These are phyloP conservation scores for Epinephelus coioides DNA, from an alignment of 2,797 vertebrate species.

Conservation along the genomic window DNA sequence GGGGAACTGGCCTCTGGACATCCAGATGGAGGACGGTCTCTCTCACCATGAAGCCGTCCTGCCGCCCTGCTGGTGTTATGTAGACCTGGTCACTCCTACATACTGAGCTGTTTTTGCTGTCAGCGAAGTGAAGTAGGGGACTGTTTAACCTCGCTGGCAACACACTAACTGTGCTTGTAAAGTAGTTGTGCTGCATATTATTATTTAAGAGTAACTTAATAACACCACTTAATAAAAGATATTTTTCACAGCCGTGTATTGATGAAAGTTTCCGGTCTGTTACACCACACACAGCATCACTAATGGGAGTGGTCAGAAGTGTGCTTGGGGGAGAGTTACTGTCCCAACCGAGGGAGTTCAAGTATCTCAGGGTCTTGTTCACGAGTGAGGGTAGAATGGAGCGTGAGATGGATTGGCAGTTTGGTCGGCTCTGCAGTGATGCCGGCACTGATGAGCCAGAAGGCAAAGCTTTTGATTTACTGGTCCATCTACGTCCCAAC, in stretches of 20 bases:
- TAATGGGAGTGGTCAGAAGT: too few relatives aligned
- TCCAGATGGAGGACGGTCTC: conserved; percentile 35
- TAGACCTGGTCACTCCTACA: conserved; percentile 35
- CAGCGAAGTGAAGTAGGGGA: conserved; percentile 6
- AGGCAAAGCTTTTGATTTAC: too few relatives aligned
- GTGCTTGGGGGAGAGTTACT: too few relatives aligned
- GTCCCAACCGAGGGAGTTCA: too few relatives aligned
- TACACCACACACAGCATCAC: neutral
- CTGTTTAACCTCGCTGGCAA: conserved; percentile 15
- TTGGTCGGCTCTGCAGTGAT: too few relatives aligned
- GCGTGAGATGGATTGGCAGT: too few relatives aligned
- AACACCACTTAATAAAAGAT: neutral
- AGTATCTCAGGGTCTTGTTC: too few relatives aligned
- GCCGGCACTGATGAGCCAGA: too few relatives aligned
- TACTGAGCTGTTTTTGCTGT: conserved; percentile 30
- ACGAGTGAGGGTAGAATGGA: too few relatives aligned
- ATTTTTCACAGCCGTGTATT: neutral
- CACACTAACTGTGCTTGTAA: neutral
- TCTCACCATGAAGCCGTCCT: conserved; percentile 22
- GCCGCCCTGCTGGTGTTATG: conserved; percentile 10
- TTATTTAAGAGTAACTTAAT: conserved; percentile 3
- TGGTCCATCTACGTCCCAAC: too few relatives aligned
- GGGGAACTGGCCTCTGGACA: conserved; percentile 40
- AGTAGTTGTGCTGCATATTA: conserved; percentile 7
- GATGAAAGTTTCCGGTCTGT: neutral